A percentile compares a stretch with the other conserved stretches of the same genome.
Conservation (phyloP, 1,140 invertebrate genomes). For the Drosophila oshimai region DNA sequence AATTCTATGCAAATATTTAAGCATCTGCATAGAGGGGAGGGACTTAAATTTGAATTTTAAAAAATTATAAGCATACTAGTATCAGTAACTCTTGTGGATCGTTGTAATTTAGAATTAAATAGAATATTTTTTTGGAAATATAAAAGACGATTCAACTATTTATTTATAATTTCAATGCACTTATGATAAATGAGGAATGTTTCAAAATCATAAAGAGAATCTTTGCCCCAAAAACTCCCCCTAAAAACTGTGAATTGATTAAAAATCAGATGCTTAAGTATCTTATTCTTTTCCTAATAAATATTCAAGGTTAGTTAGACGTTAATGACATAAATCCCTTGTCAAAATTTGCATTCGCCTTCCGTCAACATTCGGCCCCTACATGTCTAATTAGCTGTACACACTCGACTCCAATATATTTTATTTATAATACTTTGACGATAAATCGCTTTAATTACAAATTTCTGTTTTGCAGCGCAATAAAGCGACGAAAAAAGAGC, state of each 20-base stretch:
- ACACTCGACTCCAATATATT: conserved; percentile 1
- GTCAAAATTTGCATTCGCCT: conserved; percentile 1
- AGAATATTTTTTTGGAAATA: too few relatives aligned
- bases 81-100: not conserved
- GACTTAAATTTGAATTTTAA: not conserved
- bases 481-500: conserved; percentile 23
- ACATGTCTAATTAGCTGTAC: conserved; percentile 22
- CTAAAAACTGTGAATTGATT: too few relatives aligned
- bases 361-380: not conserved
- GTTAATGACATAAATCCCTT: conserved; percentile 9
- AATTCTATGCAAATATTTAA: conserved; percentile 30
- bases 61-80: not conserved
- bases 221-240: too few relatives aligned
- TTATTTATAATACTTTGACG: conserved; percentile 20
- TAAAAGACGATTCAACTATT: too few relatives aligned
- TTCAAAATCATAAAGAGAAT: too few relatives aligned
- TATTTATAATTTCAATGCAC: too few relatives aligned
- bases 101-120: not conserved
- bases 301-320: conserved; percentile 2
- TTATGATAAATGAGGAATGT: too few relatives aligned
- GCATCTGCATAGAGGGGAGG: not conserved
- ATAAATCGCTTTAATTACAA: conserved; percentile 39
- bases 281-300: too few relatives aligned
- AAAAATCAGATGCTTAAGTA: too few relatives aligned
- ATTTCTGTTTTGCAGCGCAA: conserved; percentile 53